phyloP scores from a whole-genome alignment of 2,888 invertebrate species.

The Carcina quercana region DNA sequence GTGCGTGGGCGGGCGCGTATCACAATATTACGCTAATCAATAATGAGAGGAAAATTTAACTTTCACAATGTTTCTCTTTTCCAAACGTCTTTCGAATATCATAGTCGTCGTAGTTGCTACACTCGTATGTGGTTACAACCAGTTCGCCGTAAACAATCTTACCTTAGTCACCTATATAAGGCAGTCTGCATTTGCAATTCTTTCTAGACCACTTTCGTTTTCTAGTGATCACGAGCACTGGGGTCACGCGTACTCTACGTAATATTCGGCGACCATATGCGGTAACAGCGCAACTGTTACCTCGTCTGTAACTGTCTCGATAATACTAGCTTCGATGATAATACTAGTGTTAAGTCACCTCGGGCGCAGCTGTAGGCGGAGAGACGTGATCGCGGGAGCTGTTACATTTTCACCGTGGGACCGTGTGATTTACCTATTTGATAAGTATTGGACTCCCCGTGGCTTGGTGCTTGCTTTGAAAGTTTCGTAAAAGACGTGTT shows the following conservation, averaged over 20 bases:
- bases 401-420: conserved; percentile 19
- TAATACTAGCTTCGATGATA: conserved; percentile 6
- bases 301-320: conserved; percentile 10
- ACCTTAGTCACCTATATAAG: too few species aligned
- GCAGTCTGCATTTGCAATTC: background rate
- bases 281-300: conserved; percentile 15
- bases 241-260: conserved; percentile 14
- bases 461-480: conserved; percentile 1
- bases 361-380: conserved; percentile 9
- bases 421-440: conserved; percentile 4
- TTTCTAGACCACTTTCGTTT: conserved; percentile 8
- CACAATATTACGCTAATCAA: too few species aligned
- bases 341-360: conserved; percentile 5
- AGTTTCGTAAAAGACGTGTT: background rate
- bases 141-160: too few species aligned
- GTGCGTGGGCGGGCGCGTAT: too few species aligned
- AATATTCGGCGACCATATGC: conserved; percentile 14
- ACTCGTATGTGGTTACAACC: too few species aligned
- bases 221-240: conserved; percentile 4
- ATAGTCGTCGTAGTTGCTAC: too few species aligned
- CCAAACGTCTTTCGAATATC: too few species aligned
- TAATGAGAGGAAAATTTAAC: too few species aligned
- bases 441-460: too few species aligned
- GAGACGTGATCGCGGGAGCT: conserved; percentile 13
- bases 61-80: too few species aligned